Conservation (phyloP, 2,888 invertebrate species). For the Campaea margaritaria region DNA sequence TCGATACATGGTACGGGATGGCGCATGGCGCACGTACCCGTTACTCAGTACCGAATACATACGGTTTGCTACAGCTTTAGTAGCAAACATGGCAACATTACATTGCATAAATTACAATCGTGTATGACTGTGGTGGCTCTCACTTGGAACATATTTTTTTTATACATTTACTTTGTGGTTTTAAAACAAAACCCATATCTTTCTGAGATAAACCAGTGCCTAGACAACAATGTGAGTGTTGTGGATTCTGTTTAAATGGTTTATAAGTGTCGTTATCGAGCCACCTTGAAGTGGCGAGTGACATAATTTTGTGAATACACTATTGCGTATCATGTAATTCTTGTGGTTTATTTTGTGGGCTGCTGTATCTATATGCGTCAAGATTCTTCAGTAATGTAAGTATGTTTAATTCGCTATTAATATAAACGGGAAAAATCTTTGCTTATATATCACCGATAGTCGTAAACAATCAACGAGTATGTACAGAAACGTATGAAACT, state of each 20-base stretch:
- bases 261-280: conserved; percentile 42
- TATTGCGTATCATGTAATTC: conserved; percentile 77
- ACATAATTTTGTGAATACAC: conserved; percentile 59
- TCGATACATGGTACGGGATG: no score
- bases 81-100: no score
- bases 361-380: conserved; percentile 69
- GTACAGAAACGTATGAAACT: conserved; percentile 18
- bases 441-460: neutral
- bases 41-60: no score
- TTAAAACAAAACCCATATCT: neutral
- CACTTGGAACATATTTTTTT: neutral
- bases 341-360: conserved; percentile 77
- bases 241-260: conserved; percentile 26
- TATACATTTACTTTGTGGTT: conserved; percentile 1
- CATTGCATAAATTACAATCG: no score
- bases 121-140: no score
- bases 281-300: conserved; percentile 53
- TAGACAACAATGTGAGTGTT: neutral
- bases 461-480: conserved; percentile 6
- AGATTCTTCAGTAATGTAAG: conserved; percentile 61
- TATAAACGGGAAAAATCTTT: neutral
- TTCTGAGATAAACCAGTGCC: conserved; percentile 8
- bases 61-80: no score
- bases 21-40: no score
- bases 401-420: conserved; percentile 32